phyloP scores from a whole-genome alignment of 2,113 vertebrate species.

The Rhineura floridana region DNA sequence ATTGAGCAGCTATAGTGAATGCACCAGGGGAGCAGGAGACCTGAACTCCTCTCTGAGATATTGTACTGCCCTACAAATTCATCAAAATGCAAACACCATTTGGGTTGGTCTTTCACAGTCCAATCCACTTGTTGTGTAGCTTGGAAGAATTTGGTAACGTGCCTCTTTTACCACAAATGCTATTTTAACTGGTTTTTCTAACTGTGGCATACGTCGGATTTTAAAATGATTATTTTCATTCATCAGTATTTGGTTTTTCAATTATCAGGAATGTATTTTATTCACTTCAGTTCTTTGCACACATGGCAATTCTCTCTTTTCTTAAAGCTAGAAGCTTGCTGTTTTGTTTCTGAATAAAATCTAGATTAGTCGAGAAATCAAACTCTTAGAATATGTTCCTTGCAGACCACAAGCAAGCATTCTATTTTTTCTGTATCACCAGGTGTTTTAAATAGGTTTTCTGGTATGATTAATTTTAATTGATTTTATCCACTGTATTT shows the following conservation, averaged over 20 bases:
- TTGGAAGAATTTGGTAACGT: not conserved
- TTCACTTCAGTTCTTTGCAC: not conserved
- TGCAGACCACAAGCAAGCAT: not conserved
- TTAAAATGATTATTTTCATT: not conserved
- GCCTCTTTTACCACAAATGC: not conserved
- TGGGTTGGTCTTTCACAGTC: too few species aligned
- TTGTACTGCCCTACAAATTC: too few species aligned
- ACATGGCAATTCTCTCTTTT: not conserved
- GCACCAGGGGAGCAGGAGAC: too few species aligned
- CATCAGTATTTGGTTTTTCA: not conserved
- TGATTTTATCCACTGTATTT: not conserved
- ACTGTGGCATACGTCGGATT: not conserved
- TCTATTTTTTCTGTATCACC: not conserved
- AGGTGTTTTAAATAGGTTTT: not conserved
- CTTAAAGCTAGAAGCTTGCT: not conserved
- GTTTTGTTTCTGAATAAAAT: not conserved
- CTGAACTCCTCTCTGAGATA: too few species aligned
- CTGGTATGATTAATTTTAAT: not conserved
- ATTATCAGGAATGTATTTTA: not conserved
- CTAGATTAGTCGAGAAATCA: not conserved
- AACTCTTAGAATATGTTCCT: not conserved
- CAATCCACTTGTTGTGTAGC: too few species aligned
- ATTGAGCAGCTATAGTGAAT: too few species aligned
- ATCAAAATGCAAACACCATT: too few species aligned
- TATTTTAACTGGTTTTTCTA: not conserved